Percentiles rank a stretch among this genome's conserved stretches.
These are phyloP conservation scores for Pangasianodon hypophthalmus DNA, from an alignment of 2,113 vertebrate species.

Conservation along the genomic window DNA sequence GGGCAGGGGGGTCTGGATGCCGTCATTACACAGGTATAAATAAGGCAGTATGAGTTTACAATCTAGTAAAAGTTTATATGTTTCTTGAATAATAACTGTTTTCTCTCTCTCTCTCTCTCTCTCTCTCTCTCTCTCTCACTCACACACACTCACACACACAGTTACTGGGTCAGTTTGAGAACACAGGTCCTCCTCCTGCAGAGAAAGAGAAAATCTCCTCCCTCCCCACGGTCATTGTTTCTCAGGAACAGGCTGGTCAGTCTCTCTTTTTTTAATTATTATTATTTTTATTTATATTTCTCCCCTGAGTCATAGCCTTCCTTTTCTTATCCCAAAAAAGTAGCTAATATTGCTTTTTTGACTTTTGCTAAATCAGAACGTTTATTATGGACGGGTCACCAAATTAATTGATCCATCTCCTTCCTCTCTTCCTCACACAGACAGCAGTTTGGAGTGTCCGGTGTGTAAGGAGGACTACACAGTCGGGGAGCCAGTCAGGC, in stretches of 20 bases:
- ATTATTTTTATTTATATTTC: background rate
- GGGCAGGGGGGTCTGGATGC: constrained; percentile 95
- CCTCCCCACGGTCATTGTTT: constrained; percentile 88
- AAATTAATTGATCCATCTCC: background rate
- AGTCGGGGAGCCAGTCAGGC: constrained; percentile 86
- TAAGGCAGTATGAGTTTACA: background rate
- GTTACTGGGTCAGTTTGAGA: constrained; percentile 95
- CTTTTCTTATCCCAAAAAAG: background rate
- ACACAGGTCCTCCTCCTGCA: constrained; percentile 93
- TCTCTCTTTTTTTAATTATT: constrained; percentile 6
- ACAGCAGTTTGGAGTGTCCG: constrained; percentile 90
- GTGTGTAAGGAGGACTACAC: constrained; percentile 96
- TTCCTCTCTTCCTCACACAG: constrained; percentile 64
- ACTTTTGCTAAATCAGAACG: background rate
- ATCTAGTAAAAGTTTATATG: background rate
- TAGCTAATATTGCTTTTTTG: background rate
- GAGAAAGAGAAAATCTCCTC: constrained; percentile 94
- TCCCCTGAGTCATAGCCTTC: background rate
- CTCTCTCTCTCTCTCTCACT: background rate
- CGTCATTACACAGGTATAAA: constrained; percentile 91
- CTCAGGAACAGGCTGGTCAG: constrained; percentile 96
- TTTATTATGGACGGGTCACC: background rate
- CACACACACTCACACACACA: constrained; percentile 53
- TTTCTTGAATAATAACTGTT: background rate
- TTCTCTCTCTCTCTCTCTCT: constrained; percentile 8